Base-by-base conservation (phyloP, 2,888 invertebrate genomes). In the Polydrusus tereticollis region DNA sequence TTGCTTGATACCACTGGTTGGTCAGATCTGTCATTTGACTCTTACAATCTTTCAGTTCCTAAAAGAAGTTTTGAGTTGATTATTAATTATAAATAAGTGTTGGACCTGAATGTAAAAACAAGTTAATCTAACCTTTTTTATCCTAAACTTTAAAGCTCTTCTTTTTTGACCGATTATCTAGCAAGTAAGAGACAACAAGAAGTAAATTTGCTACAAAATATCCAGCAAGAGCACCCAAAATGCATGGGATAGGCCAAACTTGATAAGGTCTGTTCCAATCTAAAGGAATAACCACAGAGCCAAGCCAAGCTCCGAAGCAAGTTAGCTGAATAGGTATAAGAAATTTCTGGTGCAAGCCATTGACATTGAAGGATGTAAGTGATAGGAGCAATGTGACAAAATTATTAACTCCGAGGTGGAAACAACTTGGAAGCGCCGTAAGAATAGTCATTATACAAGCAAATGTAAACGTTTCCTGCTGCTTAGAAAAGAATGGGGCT, bases 1-100 rank as follows among this genome's bases (percentile, higher is more conserved):
- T 97, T 0, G 97, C 97, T 84, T 98, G 95, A 86, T 97, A 98
- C 98, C 98, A 98, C 84, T 98, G 95, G 83, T 97, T 96, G 0
- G 98, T 97, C 77, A 98, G 87, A 85, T 96, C 96, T 1, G 95
- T 95, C 96, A 98, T 97, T 87, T 98, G 97, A 78, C 94, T 95
- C 85, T 96, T 96, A 83, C 98, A 98, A 85, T 98, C 98, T 83
- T 95, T 94, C 75, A 98, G 86, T 87, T 98, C 98, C 92, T 95
- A 87, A 72, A 78, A 77, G 75, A 75, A 67, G 1, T 33, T 2
- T 33, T n/a, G n/a, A n/a, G n/a, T n/a, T n/a, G n/a, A n/a, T n/a
- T n/a, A n/a, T n/a, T n/a, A n/a, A n/a, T n/a, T n/a, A n/a, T n/a
- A n/a, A n/a, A n/a, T n/a, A n/a, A n/a, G n/a, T n/a, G n/a, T n/a